Conservation (phyloP, 2,797 vertebrate species). For the Gobio occitaniae region DNA sequence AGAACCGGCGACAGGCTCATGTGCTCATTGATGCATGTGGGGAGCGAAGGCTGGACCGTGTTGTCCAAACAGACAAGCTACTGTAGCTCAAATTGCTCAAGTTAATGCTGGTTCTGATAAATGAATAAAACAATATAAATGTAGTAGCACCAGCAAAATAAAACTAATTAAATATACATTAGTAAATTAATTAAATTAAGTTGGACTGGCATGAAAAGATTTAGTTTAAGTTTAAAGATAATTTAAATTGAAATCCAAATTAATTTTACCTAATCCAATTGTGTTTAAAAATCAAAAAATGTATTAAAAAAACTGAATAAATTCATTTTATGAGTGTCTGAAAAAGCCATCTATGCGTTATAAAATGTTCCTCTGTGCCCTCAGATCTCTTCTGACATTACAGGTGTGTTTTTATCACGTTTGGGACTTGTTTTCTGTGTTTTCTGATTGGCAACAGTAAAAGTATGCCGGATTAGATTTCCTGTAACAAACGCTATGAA, state of each 20-base stretch:
- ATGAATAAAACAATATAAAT: neutral
- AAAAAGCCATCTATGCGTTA: constrained; percentile 2
- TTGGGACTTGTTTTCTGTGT: constrained; percentile 47
- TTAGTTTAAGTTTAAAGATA: neutral
- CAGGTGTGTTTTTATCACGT: constrained; percentile 56
- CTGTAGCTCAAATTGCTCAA: no score
- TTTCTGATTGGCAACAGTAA: constrained; percentile 68
- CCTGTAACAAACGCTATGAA: constrained; percentile 68
- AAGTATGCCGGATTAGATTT: constrained; percentile 74
- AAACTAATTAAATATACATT: neutral
- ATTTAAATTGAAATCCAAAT: neutral
- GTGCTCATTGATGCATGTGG: no score
- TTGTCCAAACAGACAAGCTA: no score
- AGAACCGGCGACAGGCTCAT: no score
- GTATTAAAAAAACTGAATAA: no score
- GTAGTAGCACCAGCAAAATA: neutral
- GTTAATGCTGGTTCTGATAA: no score
- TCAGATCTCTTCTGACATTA: constrained; percentile 49
- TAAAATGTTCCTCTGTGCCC: constrained; percentile 21
- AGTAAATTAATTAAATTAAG: neutral
- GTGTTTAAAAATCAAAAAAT: neutral
- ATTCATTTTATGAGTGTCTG: neutral
- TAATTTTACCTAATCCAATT: neutral
- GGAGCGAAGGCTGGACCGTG: no score
- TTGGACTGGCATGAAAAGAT: neutral